A percentile compares a stretch with the other conserved stretches of the same genome.
phyloP scores from a whole-genome alignment of 2,113 vertebrate genomes.

The Carollia perspicillata region DNA sequence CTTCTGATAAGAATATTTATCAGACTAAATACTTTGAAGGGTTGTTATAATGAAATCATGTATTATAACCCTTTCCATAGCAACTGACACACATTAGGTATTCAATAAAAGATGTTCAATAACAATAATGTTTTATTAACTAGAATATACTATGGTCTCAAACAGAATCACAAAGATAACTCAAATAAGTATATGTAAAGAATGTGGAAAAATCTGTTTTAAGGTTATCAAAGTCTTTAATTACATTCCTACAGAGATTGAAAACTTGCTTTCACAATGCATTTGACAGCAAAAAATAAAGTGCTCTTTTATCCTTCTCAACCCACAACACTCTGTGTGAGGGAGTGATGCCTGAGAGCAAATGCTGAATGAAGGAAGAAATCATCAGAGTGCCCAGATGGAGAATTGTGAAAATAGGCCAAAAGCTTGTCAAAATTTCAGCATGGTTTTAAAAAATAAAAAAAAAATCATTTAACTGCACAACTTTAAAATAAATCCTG shows the following conservation, averaged over 20 bases:
- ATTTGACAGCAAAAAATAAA: neutral
- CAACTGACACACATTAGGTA: neutral
- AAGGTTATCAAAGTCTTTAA: neutral
- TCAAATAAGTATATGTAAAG: neutral
- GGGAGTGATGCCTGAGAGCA: neutral
- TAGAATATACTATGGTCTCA: neutral
- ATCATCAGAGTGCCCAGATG: constrained; percentile 36
- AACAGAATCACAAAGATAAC: neutral
- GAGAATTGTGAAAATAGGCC: constrained; percentile 23
- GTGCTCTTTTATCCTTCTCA: neutral
- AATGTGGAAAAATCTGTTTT: neutral
- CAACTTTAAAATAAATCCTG: constrained; percentile 47
- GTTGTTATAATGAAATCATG: neutral
- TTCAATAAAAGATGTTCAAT: neutral
- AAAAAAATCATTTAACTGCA: constrained; percentile 33
- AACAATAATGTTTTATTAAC: neutral
- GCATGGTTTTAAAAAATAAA: constrained; percentile 22
- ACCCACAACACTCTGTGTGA: neutral
- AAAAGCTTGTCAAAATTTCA: constrained; percentile 62
- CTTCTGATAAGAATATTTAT: neutral
- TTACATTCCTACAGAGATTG: neutral
- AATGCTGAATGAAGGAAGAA: neutral
- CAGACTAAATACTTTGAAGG: neutral
- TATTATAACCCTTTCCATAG: neutral
- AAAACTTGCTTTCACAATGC: neutral